Evolutionary conservation across 2,797 vertebrate species (phyloP).

Genomic region (Silurus aristotelis): DNA sequence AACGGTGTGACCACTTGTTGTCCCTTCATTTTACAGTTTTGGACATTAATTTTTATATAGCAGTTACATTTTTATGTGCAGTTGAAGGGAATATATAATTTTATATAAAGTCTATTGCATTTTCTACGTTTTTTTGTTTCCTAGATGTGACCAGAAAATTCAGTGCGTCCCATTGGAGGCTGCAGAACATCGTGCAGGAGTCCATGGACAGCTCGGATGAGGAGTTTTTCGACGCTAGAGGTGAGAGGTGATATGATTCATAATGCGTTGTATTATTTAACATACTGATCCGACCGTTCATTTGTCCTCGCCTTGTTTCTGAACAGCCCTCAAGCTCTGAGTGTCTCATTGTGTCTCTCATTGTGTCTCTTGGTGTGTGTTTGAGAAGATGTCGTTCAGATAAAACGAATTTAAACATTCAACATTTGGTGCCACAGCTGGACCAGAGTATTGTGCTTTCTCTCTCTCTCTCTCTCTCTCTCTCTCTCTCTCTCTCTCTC

Average conservation of each 20-base stretch:
- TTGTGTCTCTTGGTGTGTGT: too few species aligned
- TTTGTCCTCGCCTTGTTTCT: background rate
- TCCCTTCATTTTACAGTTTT: background rate
- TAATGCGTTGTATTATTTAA: background rate
- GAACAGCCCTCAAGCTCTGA: background rate
- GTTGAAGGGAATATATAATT: background rate
- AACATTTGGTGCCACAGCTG: background rate
- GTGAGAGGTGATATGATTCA: conserved; percentile 68
- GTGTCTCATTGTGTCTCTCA: background rate
- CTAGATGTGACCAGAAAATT: conserved; percentile 78
- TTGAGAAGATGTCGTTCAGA: background rate
- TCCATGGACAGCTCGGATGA: conserved; percentile 95
- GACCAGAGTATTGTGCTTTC: background rate
- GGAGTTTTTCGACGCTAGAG: conserved; percentile 97
- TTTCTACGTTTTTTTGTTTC: background rate
- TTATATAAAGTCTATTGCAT: background rate
- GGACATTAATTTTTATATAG: too few species aligned
- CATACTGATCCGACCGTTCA: background rate
- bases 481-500: too few species aligned
- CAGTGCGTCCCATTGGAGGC: conserved; percentile 82
- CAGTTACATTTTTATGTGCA: background rate
- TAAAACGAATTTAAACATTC: background rate
- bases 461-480: background rate
- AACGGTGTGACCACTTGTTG: background rate
- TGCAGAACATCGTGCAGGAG: conserved; percentile 86